Evolutionary conservation across 2,113 vertebrate genomes (phyloP).

Genomic region (Psilopogon haemacephalus): DNA sequence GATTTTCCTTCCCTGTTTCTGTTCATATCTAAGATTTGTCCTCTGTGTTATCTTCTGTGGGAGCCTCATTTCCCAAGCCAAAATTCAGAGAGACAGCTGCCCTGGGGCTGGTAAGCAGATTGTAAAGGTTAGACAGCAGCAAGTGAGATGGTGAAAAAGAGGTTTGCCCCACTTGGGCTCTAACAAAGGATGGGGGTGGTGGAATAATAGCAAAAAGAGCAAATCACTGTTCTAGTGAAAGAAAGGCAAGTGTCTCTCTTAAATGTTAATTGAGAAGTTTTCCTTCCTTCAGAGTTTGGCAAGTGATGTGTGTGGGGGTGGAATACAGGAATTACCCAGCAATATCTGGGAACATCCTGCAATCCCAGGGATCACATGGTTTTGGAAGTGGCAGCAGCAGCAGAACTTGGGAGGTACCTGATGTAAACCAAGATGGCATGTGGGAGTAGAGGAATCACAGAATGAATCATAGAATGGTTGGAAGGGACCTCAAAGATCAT

Average conservation of each 20-base stretch:
- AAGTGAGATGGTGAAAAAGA: not conserved
- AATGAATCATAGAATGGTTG: no score
- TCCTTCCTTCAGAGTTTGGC: constrained; percentile 14
- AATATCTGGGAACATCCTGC: constrained; percentile 24
- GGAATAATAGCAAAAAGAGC: not conserved
- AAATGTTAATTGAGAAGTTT: constrained; percentile 43
- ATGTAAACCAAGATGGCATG: not conserved
- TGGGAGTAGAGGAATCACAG: not conserved
- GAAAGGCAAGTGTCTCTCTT: constrained; percentile 3
- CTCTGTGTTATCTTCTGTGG: not conserved
- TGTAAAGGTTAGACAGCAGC: constrained; percentile 2
- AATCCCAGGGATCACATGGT: not conserved
- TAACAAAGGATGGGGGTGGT: not conserved
- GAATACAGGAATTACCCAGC: constrained; percentile 19
- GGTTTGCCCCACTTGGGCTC: not conserved
- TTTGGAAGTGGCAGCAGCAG: not conserved
- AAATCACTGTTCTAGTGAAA: not conserved
- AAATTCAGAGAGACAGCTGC: not conserved
- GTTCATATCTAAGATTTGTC: not conserved
- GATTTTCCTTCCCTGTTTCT: not conserved
- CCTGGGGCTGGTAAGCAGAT: not conserved
- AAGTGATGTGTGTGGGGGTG: not conserved
- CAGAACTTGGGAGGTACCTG: not conserved
- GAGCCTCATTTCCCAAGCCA: not conserved
- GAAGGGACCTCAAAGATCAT: no score